Conservation (phyloP, 2,888 invertebrate genomes). For the Allophyes oxyacanthae region DNA sequence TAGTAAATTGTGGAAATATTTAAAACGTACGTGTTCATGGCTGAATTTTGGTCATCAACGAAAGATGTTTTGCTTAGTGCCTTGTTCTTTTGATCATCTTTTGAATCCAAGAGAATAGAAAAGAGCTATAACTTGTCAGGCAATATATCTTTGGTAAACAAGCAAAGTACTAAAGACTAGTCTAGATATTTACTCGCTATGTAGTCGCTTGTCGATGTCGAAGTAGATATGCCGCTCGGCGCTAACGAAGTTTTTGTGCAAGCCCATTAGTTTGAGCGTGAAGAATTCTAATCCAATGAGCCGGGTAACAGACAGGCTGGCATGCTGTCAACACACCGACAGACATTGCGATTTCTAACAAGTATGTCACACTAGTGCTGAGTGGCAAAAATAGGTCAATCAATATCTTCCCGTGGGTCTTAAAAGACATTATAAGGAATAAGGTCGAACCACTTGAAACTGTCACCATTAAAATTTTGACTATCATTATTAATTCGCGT, state of each 20-base stretch:
- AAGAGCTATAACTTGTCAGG: no score
- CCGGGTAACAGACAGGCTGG: conserved; percentile 22
- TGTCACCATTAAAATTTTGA: neutral
- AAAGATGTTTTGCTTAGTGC: no score
- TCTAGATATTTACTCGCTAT: conserved; percentile 17
- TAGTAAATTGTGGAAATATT: no score
- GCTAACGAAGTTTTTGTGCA: conserved; percentile 54
- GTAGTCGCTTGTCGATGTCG: conserved; percentile 24
- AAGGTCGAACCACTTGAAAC: conserved; percentile 33
- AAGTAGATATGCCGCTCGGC: conserved; percentile 34
- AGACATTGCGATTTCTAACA: conserved; percentile 37
- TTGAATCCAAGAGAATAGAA: no score
- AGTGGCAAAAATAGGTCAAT: conserved; percentile 31
- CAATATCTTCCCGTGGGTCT: conserved; percentile 39
- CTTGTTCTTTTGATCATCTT: no score
- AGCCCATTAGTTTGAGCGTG: conserved; percentile 46
- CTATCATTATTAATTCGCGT: no score
- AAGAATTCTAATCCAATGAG: conserved; percentile 51
- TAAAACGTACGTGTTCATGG: no score
- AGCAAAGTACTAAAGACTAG: conserved; percentile 12
- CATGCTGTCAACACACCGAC: conserved; percentile 41
- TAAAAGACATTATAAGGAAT: conserved; percentile 24
- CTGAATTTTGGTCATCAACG: no score
- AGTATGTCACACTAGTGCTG: conserved; percentile 31
- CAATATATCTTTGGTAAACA: conserved; percentile 28